Base-by-base conservation (phyloP, 2,888 invertebrate species). In the Brachylomia viminalis region DNA sequence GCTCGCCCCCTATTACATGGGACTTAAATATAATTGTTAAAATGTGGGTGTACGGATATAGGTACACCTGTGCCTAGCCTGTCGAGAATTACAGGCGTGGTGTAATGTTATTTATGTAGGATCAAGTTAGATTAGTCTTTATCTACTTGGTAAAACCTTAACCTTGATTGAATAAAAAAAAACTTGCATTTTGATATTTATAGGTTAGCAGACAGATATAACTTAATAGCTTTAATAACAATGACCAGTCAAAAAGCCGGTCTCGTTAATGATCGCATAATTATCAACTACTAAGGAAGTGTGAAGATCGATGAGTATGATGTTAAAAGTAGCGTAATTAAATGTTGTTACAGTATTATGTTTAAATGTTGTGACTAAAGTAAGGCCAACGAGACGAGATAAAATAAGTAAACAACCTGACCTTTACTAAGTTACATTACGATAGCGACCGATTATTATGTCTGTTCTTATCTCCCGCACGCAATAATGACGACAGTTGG, bases 221-320 rank as follows among this genome's bases (percentile, higher is more conserved):
- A 45, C 10, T 45, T 56, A 72, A 47, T 72, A 33, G 33, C 7
- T 33, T 11, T 20, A 13, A 20, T 56, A 30, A 71, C 7, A 72
- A 56, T 47, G 2, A 56, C 56, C 72, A 56, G n/a, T 56, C 11
- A 7, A 56, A 27, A 17, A 58, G 27, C 33, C 33, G 2, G 71
- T 47, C 15, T 20, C 13, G 11, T 56, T 72, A 56, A 70, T 54
- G 42, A 45, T 33, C 45, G n/a, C 5, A 45, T 72, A 54, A 69
- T 72, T 17, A 20, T 20, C 1, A 45, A n/a, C n/a, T n/a, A n/a
- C n/a, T n/a, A n/a, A n/a, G n/a, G n/a, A n/a, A n/a, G n/a, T n/a
- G n/a, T n/a, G n/a, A n/a, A n/a, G n/a, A n/a, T n/a, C n/a, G 0
- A 10, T 6, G 10, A 15, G 2, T 11, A 20, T 30, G 38, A 68